Percentiles rank a stretch among this genome's conserved stretches.
Conservation (phyloP, 1,140 invertebrate genomes). For the Bombus waltoni region DNA sequence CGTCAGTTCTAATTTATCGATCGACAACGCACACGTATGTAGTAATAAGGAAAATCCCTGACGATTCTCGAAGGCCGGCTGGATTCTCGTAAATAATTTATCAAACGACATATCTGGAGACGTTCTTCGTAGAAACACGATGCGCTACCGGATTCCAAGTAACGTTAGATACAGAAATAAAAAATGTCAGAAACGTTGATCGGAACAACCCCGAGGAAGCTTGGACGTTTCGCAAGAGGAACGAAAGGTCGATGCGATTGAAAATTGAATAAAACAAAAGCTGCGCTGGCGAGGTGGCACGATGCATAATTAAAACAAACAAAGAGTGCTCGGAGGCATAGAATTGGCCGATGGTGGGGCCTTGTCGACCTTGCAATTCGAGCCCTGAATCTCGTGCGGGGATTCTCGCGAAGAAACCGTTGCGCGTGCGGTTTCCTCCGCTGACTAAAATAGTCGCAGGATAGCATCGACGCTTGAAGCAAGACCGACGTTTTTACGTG, state of each 20-base stretch:
- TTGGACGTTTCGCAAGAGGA: not conserved
- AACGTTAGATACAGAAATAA: not conserved
- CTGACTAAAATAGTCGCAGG: not conserved
- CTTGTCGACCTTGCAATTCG: constrained; percentile 72
- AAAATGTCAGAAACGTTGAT: not conserved
- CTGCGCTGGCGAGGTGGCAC: not conserved
- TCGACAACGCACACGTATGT: not conserved
- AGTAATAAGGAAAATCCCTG: constrained; percentile 29
- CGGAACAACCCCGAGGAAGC: not conserved
- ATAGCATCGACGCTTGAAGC: no score
- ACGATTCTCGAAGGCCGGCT: not conserved
- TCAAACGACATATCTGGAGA: constrained; percentile 10
- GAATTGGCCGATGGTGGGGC: constrained; percentile 41
- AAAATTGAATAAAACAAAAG: constrained; percentile 30
- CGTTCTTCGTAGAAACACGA: not conserved
- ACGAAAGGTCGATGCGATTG: constrained; percentile 18
- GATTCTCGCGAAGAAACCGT: constrained; percentile 3
- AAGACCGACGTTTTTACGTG: not conserved
- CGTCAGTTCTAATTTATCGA: not conserved
- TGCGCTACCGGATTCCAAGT: constrained; percentile 34
- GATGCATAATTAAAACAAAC: constrained; percentile 79
- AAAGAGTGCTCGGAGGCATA: constrained; percentile 70
- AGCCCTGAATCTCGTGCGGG: constrained; percentile 25
- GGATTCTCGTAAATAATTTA: constrained; percentile 56
- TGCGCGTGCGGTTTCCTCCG: constrained; percentile 4